Evolutionary conservation across 2,113 vertebrate genomes (phyloP).

Genomic region (Tretioscincus oriximinensis): DNA sequence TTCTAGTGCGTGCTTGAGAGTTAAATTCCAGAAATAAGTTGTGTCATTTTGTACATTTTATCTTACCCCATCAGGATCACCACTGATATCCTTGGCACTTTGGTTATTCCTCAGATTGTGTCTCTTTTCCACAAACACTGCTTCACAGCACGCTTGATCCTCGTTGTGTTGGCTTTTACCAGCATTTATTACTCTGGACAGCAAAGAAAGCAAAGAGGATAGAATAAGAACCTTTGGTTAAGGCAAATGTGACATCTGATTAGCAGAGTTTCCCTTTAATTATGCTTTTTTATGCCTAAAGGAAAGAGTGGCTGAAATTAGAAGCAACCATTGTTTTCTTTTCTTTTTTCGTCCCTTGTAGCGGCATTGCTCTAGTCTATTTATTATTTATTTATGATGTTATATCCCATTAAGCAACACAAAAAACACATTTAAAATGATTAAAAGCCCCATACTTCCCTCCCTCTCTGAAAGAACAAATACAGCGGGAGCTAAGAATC

Average conservation of each 20-base stretch:
- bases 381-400: too few relatives aligned
- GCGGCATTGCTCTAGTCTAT: too few relatives aligned
- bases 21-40: accelerated
- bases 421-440: too few relatives aligned
- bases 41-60: neutral
- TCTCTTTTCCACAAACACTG: slow-evolving; percentile 83
- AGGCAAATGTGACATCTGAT: neutral
- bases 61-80: slow-evolving; percentile 53
- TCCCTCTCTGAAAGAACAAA: too few relatives aligned
- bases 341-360: too few relatives aligned
- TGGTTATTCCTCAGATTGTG: neutral
- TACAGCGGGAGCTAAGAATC: too few relatives aligned
- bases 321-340: neutral
- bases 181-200: slow-evolving; percentile 91
- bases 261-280: neutral
- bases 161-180: slow-evolving; percentile 98
- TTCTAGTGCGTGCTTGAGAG: too few relatives aligned
- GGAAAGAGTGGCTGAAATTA: neutral
- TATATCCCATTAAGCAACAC: too few relatives aligned
- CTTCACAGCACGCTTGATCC: slow-evolving; percentile 94
- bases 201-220: slow-evolving; percentile 9
- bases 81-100: neutral
- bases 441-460: too few relatives aligned
- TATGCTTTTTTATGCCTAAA: neutral
- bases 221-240: neutral